Evolutionary conservation across 2,797 vertebrate species (phyloP), one percentile per base, ranked within the genome.

Genomic region (Anguilla marmorata): DNA sequence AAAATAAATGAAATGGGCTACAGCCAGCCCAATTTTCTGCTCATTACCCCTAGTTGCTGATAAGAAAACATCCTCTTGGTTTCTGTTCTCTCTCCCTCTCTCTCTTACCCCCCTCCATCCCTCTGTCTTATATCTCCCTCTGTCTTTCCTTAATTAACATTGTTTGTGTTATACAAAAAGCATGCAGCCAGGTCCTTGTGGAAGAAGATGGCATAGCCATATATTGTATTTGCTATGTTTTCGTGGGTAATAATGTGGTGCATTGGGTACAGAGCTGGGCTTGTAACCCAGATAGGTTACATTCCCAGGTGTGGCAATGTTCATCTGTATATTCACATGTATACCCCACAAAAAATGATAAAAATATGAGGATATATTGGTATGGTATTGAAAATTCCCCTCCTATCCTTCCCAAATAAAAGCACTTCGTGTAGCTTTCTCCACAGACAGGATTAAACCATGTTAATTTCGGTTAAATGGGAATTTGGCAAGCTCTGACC

Each of bases 391-490:
- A 27, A n/a, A 69, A 69, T 69, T 8, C 89, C 87, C 89, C 85
- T 54, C 88, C 58, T 88, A 90, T 88, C 87, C 92, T 91, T 91
- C 69, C 85, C 90, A 92, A 93, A 94, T 92, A 89, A 90, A 94
- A 94, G 89, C 89, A 86, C 41, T 45, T 45, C 0, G 88, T 94
- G 85, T 89, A 82, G 83, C 83, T 90, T 86, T 91, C 90, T 85
- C 84, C 89, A 88, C 86, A 88, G 74, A 86, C 89, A 83, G 89
- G 90, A 91, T 90, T 93, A 30, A 85, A 89, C 90, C 90, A 91
- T 86, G 87, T 94, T 87, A 21, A 89, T 89, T 93, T 94, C 92
- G 87, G 94, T 95, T 94, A 95, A 93, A 94, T 92, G 91, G 41
- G 41, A 45, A 45, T 45, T 45, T 45, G 41, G 41, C 41, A 45